Conservation (phyloP, 2,797 vertebrate genomes). For the Macroramphosus scolopax region DNA sequence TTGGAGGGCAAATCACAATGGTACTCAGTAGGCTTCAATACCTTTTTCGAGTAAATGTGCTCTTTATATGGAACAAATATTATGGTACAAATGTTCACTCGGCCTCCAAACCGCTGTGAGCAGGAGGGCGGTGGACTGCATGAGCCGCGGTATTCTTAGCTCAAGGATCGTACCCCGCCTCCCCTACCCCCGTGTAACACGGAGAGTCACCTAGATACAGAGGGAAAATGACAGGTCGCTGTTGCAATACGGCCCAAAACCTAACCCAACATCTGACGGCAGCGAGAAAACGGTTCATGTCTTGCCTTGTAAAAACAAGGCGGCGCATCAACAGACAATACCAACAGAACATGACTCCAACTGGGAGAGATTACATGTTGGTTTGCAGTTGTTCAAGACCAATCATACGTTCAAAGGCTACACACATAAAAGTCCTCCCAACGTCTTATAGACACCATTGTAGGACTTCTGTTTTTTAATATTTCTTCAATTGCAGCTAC, state of each 20-base stretch:
- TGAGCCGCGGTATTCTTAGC: no score
- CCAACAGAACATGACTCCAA: constrained; percentile 11
- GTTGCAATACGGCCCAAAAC: neutral
- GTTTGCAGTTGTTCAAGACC: constrained; percentile 2
- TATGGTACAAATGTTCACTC: no score
- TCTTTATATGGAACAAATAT: no score
- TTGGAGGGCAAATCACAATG: no score
- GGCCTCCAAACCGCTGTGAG: no score
- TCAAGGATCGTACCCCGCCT: no score
- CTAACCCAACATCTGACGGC: neutral
- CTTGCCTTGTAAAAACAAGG: no score
- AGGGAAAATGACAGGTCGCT: neutral
- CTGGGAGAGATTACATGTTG: constrained; percentile 6
- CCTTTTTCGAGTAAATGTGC: no score
- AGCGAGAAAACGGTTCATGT: no score
- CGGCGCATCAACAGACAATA: no score
- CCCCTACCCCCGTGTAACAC: neutral
- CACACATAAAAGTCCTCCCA: neutral
- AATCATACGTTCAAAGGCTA: constrained; percentile 16
- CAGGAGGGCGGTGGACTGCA: no score
- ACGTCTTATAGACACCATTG: constrained; percentile 3
- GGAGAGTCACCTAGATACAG: neutral
- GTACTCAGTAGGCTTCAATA: no score
- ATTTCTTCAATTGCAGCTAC: constrained; percentile 20
- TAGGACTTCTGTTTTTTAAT: constrained; percentile 1